Evolutionary conservation across 2,888 invertebrate genomes (phyloP).

Genomic region (Ligdia adustata): DNA sequence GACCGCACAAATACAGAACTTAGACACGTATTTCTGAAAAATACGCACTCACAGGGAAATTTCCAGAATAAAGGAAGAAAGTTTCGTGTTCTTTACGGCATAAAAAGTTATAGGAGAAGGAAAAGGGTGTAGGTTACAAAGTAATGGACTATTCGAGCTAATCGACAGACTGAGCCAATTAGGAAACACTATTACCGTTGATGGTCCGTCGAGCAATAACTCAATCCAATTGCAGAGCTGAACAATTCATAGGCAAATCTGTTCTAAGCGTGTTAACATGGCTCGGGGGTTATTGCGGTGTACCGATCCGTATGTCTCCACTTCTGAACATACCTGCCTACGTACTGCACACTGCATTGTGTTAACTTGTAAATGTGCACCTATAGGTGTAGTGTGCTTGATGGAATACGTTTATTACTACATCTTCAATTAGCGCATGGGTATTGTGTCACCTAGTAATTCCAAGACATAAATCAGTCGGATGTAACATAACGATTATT

Average conservation of each 20-base stretch:
- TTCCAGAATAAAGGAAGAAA: background rate
- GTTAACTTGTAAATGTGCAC: constrained; percentile 3
- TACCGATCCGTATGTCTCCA: constrained; percentile 58
- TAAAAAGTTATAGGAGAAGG: background rate
- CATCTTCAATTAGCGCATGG: constrained; percentile 48
- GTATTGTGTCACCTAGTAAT: constrained; percentile 25
- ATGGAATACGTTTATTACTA: background rate
- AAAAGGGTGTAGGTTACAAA: constrained; percentile 15
- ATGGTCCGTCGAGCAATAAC: constrained; percentile 60
- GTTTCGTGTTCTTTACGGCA: constrained; percentile 6
- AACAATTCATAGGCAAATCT: constrained; percentile 79
- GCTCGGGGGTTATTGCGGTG: constrained; percentile 71
- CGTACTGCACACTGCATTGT: constrained; percentile 22
- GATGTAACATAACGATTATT: constrained; percentile 44
- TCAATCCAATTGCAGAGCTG: constrained; percentile 65
- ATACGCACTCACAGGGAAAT: background rate
- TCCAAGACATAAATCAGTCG: constrained; percentile 45
- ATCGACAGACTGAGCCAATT: constrained; percentile 45
- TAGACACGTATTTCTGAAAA: background rate
- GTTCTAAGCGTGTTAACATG: constrained; percentile 76
- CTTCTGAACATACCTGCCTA: constrained; percentile 37
- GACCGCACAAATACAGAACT: background rate
- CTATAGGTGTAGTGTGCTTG: background rate
- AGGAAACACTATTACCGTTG: constrained; percentile 52
- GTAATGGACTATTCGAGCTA: constrained; percentile 36